Evolutionary conservation across 2,797 vertebrate genomes (phyloP).

Genomic region (Alosa sapidissima): DNA sequence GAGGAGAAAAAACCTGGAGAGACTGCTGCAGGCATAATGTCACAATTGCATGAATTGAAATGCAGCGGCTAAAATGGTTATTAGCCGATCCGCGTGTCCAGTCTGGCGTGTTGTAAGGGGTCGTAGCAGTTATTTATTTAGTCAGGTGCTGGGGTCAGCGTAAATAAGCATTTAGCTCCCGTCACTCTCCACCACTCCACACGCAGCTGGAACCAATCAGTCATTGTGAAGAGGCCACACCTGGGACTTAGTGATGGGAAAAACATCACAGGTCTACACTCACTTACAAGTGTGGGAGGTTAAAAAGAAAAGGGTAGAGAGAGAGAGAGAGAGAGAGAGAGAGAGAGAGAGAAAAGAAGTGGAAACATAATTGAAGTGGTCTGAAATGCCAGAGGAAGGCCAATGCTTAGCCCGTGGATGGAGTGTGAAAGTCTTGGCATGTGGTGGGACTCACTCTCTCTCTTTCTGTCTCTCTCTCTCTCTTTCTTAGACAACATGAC

Average conservation of each 20-base stretch:
- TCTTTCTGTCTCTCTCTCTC: slow-evolving; percentile 31
- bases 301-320: not conserved
- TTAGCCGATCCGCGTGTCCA: not conserved
- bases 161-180: slow-evolving; percentile 29
- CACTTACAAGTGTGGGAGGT: slow-evolving; percentile 23
- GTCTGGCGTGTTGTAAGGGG: not conserved
- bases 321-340: not conserved
- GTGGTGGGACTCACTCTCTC: slow-evolving; percentile 13
- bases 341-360: not conserved
- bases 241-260: slow-evolving; percentile 20
- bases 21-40: not conserved
- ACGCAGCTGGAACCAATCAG: slow-evolving; percentile 44
- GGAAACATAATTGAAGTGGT: slow-evolving; percentile 22
- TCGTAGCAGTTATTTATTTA: not conserved
- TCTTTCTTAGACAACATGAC: slow-evolving; percentile 27
- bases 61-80: slow-evolving; percentile 7
- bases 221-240: slow-evolving; percentile 31
- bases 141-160: slow-evolving; percentile 19
- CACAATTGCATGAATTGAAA: slow-evolving; percentile 10
- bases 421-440: not conserved
- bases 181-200: slow-evolving; percentile 31
- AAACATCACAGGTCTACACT: slow-evolving; percentile 19
- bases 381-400: slow-evolving; percentile 14
- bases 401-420: not conserved
- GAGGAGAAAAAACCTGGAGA: not conserved